Conservation (phyloP, 2,113 vertebrate genomes). For the Antechinus flavipes region DNA sequence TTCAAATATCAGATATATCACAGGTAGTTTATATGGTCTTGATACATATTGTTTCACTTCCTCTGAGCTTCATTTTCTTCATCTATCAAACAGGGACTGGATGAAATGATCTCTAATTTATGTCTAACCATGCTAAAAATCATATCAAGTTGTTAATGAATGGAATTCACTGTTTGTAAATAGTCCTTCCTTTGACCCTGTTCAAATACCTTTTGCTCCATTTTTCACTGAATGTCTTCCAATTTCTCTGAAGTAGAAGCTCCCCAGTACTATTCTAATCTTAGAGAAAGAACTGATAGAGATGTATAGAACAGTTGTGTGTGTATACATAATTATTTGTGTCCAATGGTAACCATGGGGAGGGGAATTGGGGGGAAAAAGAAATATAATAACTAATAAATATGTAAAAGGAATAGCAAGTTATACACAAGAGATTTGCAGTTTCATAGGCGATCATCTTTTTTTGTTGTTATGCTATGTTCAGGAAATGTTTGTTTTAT, state of each 20-base stretch:
- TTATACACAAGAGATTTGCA: too few relatives aligned
- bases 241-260: not conserved
- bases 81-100: not conserved
- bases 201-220: accelerated
- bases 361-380: too few relatives aligned
- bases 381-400: too few relatives aligned
- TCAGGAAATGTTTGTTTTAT: too few relatives aligned
- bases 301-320: too few relatives aligned
- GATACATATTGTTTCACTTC: not conserved
- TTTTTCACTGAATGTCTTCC: not conserved
- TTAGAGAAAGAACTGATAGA: not conserved
- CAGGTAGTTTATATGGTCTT: not conserved
- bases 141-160: not conserved
- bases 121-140: not conserved
- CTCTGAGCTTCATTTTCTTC: not conserved
- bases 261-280: not conserved
- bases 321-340: too few relatives aligned
- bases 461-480: too few relatives aligned
- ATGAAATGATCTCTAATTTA: not conserved
- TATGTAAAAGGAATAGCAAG: too few relatives aligned
- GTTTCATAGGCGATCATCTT: too few relatives aligned
- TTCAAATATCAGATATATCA: not conserved
- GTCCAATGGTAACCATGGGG: too few relatives aligned
- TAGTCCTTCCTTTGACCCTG: not conserved
- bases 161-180: not conserved